Conservation (phyloP, 1,140 invertebrate species). For the Zophobas morio region DNA sequence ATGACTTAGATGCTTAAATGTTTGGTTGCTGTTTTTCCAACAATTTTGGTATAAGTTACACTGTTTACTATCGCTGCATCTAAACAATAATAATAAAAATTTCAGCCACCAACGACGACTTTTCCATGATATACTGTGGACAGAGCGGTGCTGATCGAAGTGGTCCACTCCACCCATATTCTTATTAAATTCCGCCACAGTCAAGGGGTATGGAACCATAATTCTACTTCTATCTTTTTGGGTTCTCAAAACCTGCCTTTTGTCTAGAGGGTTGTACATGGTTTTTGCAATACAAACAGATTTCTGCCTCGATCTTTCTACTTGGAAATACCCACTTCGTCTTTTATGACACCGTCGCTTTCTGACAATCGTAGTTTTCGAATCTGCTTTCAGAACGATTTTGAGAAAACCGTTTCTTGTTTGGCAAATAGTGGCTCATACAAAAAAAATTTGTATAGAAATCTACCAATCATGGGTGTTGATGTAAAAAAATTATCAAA, state of each 20-base stretch:
- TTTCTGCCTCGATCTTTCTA: constrained; percentile 18
- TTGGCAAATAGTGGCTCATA: not conserved
- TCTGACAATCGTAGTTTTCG: not conserved
- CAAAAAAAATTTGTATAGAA: too few relatives aligned
- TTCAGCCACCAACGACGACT: constrained; percentile 19
- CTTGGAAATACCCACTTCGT: constrained; percentile 3
- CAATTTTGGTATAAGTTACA: not conserved
- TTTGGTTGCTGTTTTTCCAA: constrained; percentile 3
- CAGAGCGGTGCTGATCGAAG: constrained; percentile 11
- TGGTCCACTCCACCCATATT: constrained; percentile 20
- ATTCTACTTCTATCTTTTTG: constrained; percentile 2
- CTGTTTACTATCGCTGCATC: constrained; percentile 3
- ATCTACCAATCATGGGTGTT: too few relatives aligned
- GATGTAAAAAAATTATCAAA: too few relatives aligned
- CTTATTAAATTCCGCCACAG: constrained; percentile 14
- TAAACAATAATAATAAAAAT: constrained; percentile 9
- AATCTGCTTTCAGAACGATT: not conserved
- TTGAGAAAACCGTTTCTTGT: constrained; percentile 6
- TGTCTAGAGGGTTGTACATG: constrained; percentile 11
- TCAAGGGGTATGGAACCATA: not conserved
- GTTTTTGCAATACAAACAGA: constrained; percentile 3
- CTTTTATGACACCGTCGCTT: not conserved
- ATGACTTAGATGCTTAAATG: not conserved
- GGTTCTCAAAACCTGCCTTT: not conserved
- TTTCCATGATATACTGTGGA: constrained; percentile 15